Base-by-base conservation (phyloP, 2,797 vertebrate genomes). In the Loris lydekkerianus region DNA sequence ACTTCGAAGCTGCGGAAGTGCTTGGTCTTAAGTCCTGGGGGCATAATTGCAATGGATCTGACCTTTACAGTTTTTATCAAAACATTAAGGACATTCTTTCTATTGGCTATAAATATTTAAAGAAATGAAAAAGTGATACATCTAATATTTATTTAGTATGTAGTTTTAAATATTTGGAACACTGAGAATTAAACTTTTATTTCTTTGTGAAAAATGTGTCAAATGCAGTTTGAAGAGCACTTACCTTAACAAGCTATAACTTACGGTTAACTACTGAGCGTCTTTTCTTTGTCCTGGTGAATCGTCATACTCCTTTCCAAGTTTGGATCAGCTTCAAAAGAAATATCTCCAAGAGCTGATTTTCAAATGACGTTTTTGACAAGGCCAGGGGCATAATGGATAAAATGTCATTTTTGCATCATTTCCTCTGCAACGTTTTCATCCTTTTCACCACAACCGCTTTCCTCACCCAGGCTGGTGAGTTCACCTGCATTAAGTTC, bases 11-110 rank as follows among this genome's bases (percentile, higher is more conserved):
- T 58, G 60, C 23, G n/a, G 21, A 23, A 53, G 17, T 5, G 46
- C 18, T 4, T 21, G 2, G 29, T 29, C 23, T 67, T n/a, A 65
- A 76, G 46, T 15, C 20, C 10, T 1, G 4, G 25, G 82, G n/a
- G 29, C 31, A 25, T 58, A n/a, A 49, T 40, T 70, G 3, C 27
- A 18, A 63, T 25, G 46, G 25, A 61, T 92, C 40, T 23, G 46
- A 87, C 37, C 72, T 85, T 73, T 58, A 67, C 60, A 60, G n/a
- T 61, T 23, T 81, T 43, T 90, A 86, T 77, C 11, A 78, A 92
- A 78, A 84, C 17, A 40, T 58, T 73, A 86, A 60, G 58, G 89
- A 63, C 2, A 40, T 46, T 46, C 63, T 92, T 85, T 37, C 43
- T 43, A 11, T 49, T 76, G 61, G 43, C 70, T 76, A 81, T 56